A percentile compares a stretch with the other conserved stretches of the same genome.
phyloP scores from a whole-genome alignment of 1,140 invertebrate species.

The Sesamia nonagrioides region DNA sequence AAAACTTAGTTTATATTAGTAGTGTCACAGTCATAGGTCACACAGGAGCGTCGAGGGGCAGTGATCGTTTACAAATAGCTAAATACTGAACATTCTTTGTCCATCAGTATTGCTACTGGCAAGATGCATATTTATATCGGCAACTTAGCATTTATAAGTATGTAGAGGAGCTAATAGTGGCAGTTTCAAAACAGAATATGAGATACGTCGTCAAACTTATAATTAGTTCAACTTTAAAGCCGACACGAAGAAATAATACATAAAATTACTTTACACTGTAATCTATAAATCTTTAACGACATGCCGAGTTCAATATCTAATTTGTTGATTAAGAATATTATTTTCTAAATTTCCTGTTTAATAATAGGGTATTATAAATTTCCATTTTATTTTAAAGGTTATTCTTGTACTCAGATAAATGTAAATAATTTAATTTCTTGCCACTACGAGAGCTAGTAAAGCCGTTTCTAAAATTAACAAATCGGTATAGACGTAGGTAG shows the following conservation, averaged over 20 bases:
- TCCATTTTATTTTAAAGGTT: slow-evolving; percentile 16
- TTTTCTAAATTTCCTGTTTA: slow-evolving; percentile 17
- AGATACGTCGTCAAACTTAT: not conserved
- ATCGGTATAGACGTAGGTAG: slow-evolving; percentile 43
- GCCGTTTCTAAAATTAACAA: slow-evolving; percentile 34
- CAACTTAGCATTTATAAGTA: slow-evolving; percentile 34
- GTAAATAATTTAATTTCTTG: slow-evolving; percentile 4
- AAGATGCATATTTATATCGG: slow-evolving; percentile 60
- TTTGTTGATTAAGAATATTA: slow-evolving; percentile 32
- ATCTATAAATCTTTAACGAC: slow-evolving; percentile 24
- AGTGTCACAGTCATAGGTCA: slow-evolving; percentile 60
- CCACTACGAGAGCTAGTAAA: not conserved
- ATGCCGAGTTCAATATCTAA: slow-evolving; percentile 14
- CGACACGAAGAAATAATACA: slow-evolving; percentile 11
- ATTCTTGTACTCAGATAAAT: slow-evolving; percentile 4
- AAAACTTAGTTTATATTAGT: not conserved
- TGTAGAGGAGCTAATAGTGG: not conserved
- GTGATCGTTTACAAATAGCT: slow-evolving; percentile 63
- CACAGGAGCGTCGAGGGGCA: slow-evolving; percentile 72
- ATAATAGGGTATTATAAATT: slow-evolving; percentile 22
- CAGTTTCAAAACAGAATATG: not conserved
- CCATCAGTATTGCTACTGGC: slow-evolving; percentile 65
- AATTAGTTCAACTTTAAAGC: not conserved
- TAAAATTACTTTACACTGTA: not conserved
- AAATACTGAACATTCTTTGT: slow-evolving; percentile 50